Evolutionary conservation across 2,888 invertebrate species (phyloP), one percentile per base, ranked within the genome.

Genomic region (Synergus itoensis): DNA sequence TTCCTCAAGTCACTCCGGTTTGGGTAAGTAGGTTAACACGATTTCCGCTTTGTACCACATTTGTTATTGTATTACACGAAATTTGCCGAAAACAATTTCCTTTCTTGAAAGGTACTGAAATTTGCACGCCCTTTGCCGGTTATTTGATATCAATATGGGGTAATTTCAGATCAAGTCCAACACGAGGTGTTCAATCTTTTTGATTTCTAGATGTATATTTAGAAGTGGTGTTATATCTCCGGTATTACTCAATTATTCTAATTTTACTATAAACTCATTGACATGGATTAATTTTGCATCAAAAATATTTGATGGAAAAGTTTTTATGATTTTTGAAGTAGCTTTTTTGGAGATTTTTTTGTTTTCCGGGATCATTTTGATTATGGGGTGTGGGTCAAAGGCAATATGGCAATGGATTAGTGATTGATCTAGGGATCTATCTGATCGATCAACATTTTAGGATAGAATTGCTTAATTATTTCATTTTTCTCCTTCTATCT

Each of bases 1-100:
- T n/a, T 73, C 82, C 21, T 77, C 84, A 48, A 78, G 80, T 79
- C 83, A 79, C 76, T 79, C 83, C 21, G 60, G 45, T 48, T 77
- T 82, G 67, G 80, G 83, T 82, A 79, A 83, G 77, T 57, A 77
- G 73, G 73, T 73, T 73, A 73, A 73, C 73, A 73, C 28, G n/a
- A 73, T 73, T 73, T 73, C 36, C 73, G 48, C 73, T 73, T 73
- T 53, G 48, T 73, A 73, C 53, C 73, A 73, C 73, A 73, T 73
- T 73, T 73, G 48, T 73, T 69, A 73, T 73, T 73, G 73, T 73
- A 5, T 48, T 73, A 16, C 36, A 1, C 53, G 48, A 73, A 53
- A 73, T 65, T 28, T n/a, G 28, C 28, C 28, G 14, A n/a, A 53
- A 73, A 16, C 36, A n/a, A 36, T 73, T 53, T 53, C 48, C n/a